These are phyloP conservation scores for Drosophila trichaetosa DNA, from an alignment of 2,888 invertebrate species.

Conservation along the genomic window DNA sequence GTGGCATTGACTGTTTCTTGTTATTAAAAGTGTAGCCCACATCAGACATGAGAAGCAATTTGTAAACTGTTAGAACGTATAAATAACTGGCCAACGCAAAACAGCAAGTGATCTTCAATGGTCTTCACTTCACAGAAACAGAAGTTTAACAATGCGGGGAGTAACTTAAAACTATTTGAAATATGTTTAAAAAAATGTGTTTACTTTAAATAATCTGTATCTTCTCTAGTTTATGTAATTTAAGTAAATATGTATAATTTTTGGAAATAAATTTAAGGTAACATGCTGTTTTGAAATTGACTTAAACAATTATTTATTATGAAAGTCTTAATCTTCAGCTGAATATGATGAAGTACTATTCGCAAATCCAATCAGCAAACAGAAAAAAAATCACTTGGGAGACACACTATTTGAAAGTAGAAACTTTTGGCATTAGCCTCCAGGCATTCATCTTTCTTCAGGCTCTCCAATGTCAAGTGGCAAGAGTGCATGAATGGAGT, in stretches of 20 bases:
- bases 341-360: slow-evolving; percentile 5
- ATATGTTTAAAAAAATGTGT: background rate
- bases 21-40: slow-evolving; percentile 75
- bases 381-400: background rate
- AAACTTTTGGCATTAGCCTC: background rate
- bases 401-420: slow-evolving; percentile 9
- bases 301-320: background rate
- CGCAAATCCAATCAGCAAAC: slow-evolving; percentile 5
- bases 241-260: background rate
- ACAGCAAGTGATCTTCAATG: slow-evolving; percentile 12
- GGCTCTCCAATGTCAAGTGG: slow-evolving; percentile 34
- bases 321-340: background rate
- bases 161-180: background rate
- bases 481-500: slow-evolving; percentile 24
- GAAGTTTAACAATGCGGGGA: background rate
- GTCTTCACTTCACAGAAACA: background rate
- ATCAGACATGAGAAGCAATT: slow-evolving; percentile 72
- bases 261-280: background rate
- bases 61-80: slow-evolving; percentile 59
- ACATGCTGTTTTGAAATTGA: background rate
- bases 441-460: slow-evolving; percentile 26
- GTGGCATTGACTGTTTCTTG: slow-evolving; percentile 63
- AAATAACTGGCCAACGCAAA: slow-evolving; percentile 30
- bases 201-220: background rate
- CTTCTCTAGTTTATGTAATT: background rate